Percentiles rank a stretch among this genome's conserved stretches.
These are phyloP conservation scores for Varecia variegata DNA, from an alignment of 2,797 vertebrate species.

Conservation along the genomic window DNA sequence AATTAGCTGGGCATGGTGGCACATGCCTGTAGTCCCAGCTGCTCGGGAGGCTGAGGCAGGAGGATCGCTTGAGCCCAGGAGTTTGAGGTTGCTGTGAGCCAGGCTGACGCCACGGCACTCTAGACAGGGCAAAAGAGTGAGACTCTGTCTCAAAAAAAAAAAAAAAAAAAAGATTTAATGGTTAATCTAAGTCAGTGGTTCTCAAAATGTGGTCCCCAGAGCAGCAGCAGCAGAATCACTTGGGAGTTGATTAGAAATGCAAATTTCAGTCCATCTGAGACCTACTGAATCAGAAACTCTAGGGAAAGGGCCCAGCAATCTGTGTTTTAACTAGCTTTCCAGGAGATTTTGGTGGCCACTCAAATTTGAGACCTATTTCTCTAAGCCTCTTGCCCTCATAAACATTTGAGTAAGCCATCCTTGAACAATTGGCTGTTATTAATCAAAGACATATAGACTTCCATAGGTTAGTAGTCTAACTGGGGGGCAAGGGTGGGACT, in stretches of 20 bases:
- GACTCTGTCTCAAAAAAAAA: no score
- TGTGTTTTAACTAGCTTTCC: background rate
- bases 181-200: background rate
- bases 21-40: no score
- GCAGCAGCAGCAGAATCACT: background rate
- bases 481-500: background rate
- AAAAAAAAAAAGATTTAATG: background rate
- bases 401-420: background rate
- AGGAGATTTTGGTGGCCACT: background rate
- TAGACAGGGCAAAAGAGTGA: no score
- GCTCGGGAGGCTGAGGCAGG: no score
- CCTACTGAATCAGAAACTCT: background rate
- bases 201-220: background rate
- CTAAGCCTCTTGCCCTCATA: background rate
- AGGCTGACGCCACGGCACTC: no score
- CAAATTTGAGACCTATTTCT: background rate
- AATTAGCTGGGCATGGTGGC: no score
- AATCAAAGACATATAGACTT: background rate
- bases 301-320: background rate
- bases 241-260: slow-evolving; percentile 8
- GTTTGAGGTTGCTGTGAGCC: no score
- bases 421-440: slow-evolving; percentile 1
- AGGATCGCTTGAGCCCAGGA: no score
- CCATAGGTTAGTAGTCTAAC: background rate
- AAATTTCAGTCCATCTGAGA: background rate